Percentiles rank a stretch among this genome's conserved stretches.
These are phyloP conservation scores for Harpagoxenus sublaevis DNA, from an alignment of 2,888 invertebrate genomes.

Conservation along the genomic window DNA sequence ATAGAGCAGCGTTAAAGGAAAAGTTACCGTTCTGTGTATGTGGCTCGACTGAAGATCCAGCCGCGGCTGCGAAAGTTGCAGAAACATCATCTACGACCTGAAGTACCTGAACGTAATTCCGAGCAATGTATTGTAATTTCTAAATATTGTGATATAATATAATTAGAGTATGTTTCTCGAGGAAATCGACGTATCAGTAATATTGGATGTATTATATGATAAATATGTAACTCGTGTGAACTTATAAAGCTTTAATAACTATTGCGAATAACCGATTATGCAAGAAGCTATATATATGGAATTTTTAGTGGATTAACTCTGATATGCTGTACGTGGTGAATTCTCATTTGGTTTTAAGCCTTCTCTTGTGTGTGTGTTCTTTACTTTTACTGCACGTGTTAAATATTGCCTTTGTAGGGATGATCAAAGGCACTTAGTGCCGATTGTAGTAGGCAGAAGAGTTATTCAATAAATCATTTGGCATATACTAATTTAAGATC, in stretches of 20 bases:
- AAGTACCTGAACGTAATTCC: constrained; percentile 32
- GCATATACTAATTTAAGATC: not conserved
- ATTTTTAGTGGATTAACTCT: not conserved
- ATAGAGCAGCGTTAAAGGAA: constrained; percentile 91
- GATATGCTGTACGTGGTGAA: not conserved
- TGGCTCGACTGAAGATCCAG: constrained; percentile 88
- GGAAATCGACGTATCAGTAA: not conserved
- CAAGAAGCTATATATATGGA: constrained; percentile 7
- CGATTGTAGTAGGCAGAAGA: not conserved
- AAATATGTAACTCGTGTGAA: not conserved
- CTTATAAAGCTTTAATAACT: constrained; percentile 18
- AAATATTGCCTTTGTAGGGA: not conserved
- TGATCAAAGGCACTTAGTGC: not conserved
- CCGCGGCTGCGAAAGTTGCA: constrained; percentile 83
- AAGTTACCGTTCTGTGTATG: constrained; percentile 92
- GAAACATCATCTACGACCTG: constrained; percentile 68
- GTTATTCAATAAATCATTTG: constrained; percentile 31
- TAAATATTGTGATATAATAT: constrained; percentile 16
- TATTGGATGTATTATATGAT: not conserved
- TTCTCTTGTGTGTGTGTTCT: not conserved
- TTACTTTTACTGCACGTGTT: not conserved
- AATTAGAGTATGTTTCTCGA: not conserved
- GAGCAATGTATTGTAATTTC: constrained; percentile 1
- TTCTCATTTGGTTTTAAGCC: not conserved
- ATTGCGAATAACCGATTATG: not conserved